Base-by-base conservation (phyloP, 2,888 invertebrate genomes). In the Lissonota sp. region DNA sequence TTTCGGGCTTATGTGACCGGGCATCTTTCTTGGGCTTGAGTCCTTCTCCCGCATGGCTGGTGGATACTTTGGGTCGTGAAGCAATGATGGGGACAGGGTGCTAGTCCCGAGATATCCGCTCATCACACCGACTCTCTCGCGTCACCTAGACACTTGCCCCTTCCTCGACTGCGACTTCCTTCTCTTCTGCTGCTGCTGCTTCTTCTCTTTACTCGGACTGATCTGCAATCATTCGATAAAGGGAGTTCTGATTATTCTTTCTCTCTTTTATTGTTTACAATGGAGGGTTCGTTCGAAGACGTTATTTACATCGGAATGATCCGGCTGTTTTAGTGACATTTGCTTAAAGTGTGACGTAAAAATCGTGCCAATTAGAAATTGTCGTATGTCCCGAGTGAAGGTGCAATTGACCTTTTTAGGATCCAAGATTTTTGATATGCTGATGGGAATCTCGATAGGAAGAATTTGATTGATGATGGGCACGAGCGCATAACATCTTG, bases 1-100 rank as follows among this genome's bases (percentile, higher is more conserved):
- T 92, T 96, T 96, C 77, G 96, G 96, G 89, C 96, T 96, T 86
- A 94, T 94, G 91, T 94, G 94, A 72, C 95, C 94, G 84, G 96
- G 94, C 96, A 97, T 97, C 94, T 97, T 97, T 93, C 97, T 95
- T 93, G 97, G 97, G 92, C 97, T 97, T 93, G 97, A 96, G 94
- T 97, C 97, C 94, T 98, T 97, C 94, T 97, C 97, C 94, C 97
- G 95, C 96, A 96, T 96, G 93, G 94, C 96, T 94, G 95, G 90
- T 82, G 91, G 90, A 85, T 90, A 92, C 84, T 90, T 90, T 79
- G 90, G 90, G 86, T 90, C 90, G 88, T 90, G 90, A 84, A 90
- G 87, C 86, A 88, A 87, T 85, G 91, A 83, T 90, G 92, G 89
- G 93, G 92, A 88, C 93, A 91, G 89, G 93, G 93, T 92, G 93